Evolutionary conservation across 2,797 vertebrate genomes (phyloP), one percentile per base, ranked within the genome.

Genomic region (Eremophila alpestris): DNA sequence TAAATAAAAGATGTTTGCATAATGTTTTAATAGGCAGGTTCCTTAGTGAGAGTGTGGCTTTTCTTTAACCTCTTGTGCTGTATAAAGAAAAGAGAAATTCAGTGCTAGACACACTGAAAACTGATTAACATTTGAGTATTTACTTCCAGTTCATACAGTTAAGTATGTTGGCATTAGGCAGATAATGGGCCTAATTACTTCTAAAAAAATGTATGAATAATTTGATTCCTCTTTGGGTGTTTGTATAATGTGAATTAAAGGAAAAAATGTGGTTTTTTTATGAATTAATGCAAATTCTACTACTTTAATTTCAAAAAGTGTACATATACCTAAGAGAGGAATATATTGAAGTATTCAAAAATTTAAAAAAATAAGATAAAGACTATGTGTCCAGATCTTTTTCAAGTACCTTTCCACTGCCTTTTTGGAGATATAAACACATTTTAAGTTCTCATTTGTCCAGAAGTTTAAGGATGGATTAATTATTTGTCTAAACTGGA

Each of bases 1-100:
- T 82, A 84, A 87, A 78, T 87, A 93, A 84, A 84, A 87, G 14
- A 52, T 67, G 23, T 89, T 96, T 95, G 41, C 29, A 41, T 76
- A 77, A 55, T 26, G 11, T 67, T 89, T 92, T 73, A 87, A 82
- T 63, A 63, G 74, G 3, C 32, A 74, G 29, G 7, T 76, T 88
- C 29, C 41, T 79, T 77, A 69, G n/a, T 55, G 60, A 82, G 59
- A 69, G 3, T 24, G 40, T 63, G 59, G 21, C 36, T 90, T 87
- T 65, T 82, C 48, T 75, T 93, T 95, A 89, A 79, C 59, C 32
- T 94, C 40, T 16, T 36, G 14, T 49, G 18, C 17, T 84, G 13
- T 74, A 63, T 63, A 79, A 91, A 78, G 54, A 83, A 83, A 94
- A 78, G 36, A 69, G 12, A 7, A 84, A 79, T 69, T 82, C 48